Percentiles rank a stretch among this genome's conserved stretches.
Conservation (phyloP, 2,888 invertebrate species). For the Reticulitermes lucifugus region DNA sequence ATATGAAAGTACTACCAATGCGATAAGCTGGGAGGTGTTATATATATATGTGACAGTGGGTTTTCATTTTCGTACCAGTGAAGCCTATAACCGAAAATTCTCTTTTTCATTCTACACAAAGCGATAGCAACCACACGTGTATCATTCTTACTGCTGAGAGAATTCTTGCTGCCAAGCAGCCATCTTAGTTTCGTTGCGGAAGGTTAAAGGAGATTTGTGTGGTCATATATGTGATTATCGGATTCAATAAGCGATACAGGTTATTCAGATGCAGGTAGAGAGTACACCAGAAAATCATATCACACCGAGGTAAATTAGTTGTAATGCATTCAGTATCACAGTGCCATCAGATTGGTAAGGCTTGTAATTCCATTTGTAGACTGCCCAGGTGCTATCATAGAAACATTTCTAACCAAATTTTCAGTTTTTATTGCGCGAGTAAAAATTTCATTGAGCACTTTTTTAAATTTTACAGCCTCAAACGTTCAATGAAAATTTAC, state of each 20-base stretch:
- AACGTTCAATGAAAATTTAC: background rate
- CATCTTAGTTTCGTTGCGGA: slow-evolving; percentile 31
- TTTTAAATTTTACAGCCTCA: background rate
- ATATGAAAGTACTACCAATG: background rate
- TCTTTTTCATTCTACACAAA: background rate
- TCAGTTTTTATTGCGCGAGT: background rate
- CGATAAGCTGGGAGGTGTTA: background rate
- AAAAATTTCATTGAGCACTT: background rate
- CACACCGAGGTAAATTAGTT: background rate
- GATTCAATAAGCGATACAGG: background rate
- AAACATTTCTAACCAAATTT: background rate
- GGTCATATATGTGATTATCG: background rate
- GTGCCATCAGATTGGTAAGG: background rate
- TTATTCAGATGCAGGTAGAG: slow-evolving; percentile 20
- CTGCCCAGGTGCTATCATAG: background rate
- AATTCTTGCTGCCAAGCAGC: slow-evolving; percentile 7
- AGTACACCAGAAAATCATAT: slow-evolving; percentile 19
- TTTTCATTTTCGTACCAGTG: background rate
- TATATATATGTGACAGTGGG: background rate
- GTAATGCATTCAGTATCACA: background rate
- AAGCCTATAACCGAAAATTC: background rate
- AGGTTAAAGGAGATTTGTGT: background rate
- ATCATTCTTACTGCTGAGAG: background rate
- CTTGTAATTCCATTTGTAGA: background rate
- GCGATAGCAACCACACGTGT: background rate